Evolutionary conservation across 2,113 vertebrate genomes (phyloP).

Genomic region (Chloebia gouldiae): DNA sequence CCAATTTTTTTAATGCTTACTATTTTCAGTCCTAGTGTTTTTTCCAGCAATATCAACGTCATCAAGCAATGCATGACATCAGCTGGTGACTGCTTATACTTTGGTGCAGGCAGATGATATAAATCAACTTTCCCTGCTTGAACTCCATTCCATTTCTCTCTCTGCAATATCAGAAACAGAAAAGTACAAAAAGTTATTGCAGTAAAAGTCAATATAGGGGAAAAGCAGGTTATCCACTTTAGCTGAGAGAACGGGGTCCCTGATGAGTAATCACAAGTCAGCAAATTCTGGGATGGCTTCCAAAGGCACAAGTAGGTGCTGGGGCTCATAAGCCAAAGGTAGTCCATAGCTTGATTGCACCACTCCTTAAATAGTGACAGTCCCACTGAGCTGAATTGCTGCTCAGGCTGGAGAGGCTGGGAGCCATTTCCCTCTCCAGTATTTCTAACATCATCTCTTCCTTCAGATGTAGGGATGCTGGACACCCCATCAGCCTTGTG

Average conservation of each 20-base stretch:
- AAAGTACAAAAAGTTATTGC: not conserved
- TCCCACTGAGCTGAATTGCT: not conserved
- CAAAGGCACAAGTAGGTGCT: constrained; percentile 19
- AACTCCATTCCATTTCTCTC: not conserved
- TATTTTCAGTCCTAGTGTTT: not conserved
- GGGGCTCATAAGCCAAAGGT: not conserved
- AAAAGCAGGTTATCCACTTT: not conserved
- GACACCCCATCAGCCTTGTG: not conserved
- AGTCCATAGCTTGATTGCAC: not conserved
- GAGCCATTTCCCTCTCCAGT: not conserved
- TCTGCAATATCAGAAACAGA: not conserved
- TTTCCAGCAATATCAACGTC: not conserved
- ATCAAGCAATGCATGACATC: not conserved
- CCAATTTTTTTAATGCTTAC: not conserved
- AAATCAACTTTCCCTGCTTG: not conserved
- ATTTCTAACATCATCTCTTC: not conserved
- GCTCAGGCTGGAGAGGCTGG: not conserved
- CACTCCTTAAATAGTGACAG: not conserved
- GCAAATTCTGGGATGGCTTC: constrained; percentile 17
- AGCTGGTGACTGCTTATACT: not conserved
- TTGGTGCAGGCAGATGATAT: not conserved
- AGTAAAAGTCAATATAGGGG: not conserved
- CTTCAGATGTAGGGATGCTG: not conserved
- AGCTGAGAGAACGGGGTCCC: not conserved
- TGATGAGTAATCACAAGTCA: constrained; percentile 29